phyloP scores from a whole-genome alignment of 2,113 vertebrate genomes.

The Notarius lentiginosus region DNA sequence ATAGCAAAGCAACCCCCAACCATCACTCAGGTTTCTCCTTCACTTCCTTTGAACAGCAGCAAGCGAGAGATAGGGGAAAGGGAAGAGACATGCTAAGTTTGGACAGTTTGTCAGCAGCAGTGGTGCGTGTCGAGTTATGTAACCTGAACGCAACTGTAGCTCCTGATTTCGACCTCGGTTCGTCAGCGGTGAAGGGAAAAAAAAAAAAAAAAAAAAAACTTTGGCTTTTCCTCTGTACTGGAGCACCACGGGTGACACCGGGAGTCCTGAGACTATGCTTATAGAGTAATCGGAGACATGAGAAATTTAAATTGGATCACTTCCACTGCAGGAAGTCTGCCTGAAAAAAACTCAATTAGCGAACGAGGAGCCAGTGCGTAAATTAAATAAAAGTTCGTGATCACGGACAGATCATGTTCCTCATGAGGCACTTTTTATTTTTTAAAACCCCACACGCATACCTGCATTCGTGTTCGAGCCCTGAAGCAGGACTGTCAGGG shows the following conservation, averaged over 20 bases:
- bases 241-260: not conserved
- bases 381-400: not conserved
- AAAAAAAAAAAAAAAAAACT: not conserved
- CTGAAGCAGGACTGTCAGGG: conserved; percentile 90
- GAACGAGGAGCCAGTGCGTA: not conserved
- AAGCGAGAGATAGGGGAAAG: not conserved
- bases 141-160: conserved; percentile 23
- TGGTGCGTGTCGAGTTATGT: conserved; percentile 2
- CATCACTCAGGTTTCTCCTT: conserved; percentile 21
- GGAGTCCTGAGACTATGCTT: not conserved
- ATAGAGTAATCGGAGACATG: not conserved
- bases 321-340: not conserved
- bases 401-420: not conserved
- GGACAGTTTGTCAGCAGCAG: conserved; percentile 38
- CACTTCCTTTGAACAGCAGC: conserved; percentile 10
- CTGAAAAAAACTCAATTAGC: not conserved
- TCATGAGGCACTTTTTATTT: too few species aligned
- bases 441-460: conserved; percentile 42
- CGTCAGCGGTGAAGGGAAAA: not conserved
- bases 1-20: not conserved
- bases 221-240: not conserved
- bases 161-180: not conserved
- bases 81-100: not conserved
- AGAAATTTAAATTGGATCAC: not conserved
- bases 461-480: conserved; percentile 95